These are phyloP conservation scores for Cynocephalus volans DNA, from an alignment of 2,113 vertebrate genomes.

Conservation along the genomic window DNA sequence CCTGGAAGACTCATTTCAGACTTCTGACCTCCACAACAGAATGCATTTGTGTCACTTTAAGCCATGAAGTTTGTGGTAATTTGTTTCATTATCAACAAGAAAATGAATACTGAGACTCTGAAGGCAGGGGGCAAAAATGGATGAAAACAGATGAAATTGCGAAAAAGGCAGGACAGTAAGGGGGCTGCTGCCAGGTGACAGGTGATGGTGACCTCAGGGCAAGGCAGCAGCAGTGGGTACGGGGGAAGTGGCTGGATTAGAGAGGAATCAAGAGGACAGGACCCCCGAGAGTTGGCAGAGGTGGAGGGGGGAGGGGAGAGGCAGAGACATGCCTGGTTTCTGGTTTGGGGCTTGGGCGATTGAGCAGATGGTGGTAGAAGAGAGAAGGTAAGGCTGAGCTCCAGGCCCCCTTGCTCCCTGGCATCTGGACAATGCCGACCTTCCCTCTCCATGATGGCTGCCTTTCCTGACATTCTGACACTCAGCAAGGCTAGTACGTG, in stretches of 20 bases:
- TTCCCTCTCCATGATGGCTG: not conserved
- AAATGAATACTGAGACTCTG: not conserved
- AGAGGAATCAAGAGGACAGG: not conserved
- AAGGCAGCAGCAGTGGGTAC: accelerated
- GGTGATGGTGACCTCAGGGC: not conserved
- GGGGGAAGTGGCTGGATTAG: not conserved
- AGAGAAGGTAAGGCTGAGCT: not conserved
- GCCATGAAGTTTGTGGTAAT: not conserved
- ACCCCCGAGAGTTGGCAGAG: not conserved
- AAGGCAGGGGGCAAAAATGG: not conserved
- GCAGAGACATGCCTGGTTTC: not conserved
- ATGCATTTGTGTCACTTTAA: not conserved
- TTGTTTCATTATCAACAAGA: not conserved
- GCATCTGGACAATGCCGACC: not conserved
- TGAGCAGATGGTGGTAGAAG: not conserved
- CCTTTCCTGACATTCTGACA: not conserved
- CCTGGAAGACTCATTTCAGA: not conserved
- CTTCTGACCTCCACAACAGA: not conserved
- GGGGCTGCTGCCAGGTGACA: not conserved
- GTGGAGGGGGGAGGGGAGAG: not conserved
- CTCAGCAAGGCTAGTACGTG: too few species aligned
- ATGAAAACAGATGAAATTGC: not conserved
- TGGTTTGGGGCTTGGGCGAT: not conserved
- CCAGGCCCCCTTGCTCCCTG: not conserved
- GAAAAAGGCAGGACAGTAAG: too few species aligned